Evolutionary conservation across 1,140 invertebrate species (phyloP), one percentile per base, ranked within the genome.

Genomic region (Cherax quadricarinatus): DNA sequence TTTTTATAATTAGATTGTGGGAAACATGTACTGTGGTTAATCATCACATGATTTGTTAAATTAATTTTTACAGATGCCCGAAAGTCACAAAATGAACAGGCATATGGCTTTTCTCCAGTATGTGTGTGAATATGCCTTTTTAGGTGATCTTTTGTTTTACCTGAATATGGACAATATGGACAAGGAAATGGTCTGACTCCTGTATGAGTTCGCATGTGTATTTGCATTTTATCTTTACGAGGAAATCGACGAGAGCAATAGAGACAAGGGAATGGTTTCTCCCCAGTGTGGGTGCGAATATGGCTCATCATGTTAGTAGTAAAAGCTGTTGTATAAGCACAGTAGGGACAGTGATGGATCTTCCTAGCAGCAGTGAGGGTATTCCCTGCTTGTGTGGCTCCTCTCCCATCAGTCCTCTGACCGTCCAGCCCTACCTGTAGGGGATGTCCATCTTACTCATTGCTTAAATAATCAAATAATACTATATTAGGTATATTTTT

Each of bases 251-350:
- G 73, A 49, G 86, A 88, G 86, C 86, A 88, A 16, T 75, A 24
- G 12, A 60, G 21, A 57, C 86, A 88, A 1, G 73, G 16, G 21
- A 24, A 88, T 30, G 73, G 86, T 70, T 88, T 88, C 57, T 88
- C 86, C 53, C 86, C 86, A 60, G 86, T 88, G 51, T 88, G 86
- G 48, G 80, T 89, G 53, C 80, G 88, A 73, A 89, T 51, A 73
- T 89, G 88, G 41, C 41, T 82, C 51, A n/a, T 89, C n/a, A 89
- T 14, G 66, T 57, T 83, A 60, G 88, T 82, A 66, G 62, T 80
- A 70, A 89, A 60, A 51, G 24, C 60, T 12, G 88, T 83, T 30
- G 80, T 83, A 41, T 83, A 89, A 30, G 79, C n/a, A 82, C 88
- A 89, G 81, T 51, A 70, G 41, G 88, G 88, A 83, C 88, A 89